Conservation (phyloP, 2,797 vertebrate genomes). For the Aldrovandia affinis region DNA sequence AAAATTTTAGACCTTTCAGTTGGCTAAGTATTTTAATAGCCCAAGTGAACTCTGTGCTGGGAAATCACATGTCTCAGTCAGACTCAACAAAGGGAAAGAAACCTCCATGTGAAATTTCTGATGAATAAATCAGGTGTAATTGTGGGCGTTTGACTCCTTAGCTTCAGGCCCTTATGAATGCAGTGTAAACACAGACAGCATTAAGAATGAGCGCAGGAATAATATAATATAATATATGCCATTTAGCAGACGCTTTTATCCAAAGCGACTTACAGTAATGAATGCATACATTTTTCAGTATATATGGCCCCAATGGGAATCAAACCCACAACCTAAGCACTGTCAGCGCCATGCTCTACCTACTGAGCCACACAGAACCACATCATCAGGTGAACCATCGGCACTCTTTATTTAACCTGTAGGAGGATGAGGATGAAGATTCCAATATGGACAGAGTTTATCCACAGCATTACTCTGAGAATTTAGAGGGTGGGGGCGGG, state of each 20-base stretch:
- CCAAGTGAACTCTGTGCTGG: neutral
- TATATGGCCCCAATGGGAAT: no score
- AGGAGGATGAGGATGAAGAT: neutral
- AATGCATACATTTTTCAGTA: no score
- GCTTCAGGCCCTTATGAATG: neutral
- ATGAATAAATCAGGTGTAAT: neutral
- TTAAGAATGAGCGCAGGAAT: neutral
- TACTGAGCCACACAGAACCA: no score
- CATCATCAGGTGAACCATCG: neutral
- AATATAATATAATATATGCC: no score
- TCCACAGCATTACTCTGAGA: no score
- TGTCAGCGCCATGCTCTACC: neutral
- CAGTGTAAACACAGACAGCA: neutral
- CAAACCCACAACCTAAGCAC: no score
- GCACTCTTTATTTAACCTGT: neutral
- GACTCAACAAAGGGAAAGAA: neutral
- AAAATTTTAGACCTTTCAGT: neutral
- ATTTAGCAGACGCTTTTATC: no score
- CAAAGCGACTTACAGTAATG: no score
- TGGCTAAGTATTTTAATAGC: constrained; percentile 1
- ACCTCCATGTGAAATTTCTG: neutral
- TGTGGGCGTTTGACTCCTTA: neutral
- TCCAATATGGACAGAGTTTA: no score
- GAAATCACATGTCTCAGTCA: neutral
- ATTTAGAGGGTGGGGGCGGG: neutral